phyloP scores from a whole-genome alignment of 1,140 invertebrate species.

The Eciton burchellii region DNA sequence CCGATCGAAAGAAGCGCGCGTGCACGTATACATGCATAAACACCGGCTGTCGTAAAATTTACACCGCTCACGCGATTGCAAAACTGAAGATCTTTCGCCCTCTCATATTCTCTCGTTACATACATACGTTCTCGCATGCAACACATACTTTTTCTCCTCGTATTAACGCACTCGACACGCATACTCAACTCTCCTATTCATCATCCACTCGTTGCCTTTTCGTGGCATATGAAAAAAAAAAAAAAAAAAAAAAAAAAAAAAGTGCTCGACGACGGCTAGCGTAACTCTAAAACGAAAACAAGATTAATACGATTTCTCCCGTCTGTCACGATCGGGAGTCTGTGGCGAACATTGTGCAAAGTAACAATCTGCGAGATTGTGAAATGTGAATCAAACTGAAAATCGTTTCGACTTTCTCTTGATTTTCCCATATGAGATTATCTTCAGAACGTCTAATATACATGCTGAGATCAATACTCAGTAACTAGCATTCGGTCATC shows the following conservation, averaged over 20 bases:
- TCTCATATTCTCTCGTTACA: slow-evolving; percentile 14
- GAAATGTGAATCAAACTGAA: slow-evolving; percentile 5
- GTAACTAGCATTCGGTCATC: no score
- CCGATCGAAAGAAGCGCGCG: slow-evolving; percentile 38
- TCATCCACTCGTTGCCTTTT: slow-evolving; percentile 56
- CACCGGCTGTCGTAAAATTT: slow-evolving; percentile 17
- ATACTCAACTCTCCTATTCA: slow-evolving; percentile 13
- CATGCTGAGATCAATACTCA: no score
- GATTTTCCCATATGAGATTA: background rate
- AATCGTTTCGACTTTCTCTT: background rate
- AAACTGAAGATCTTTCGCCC: slow-evolving; percentile 19
- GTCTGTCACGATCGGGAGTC: slow-evolving; percentile 40
- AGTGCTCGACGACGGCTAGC: slow-evolving; percentile 58
- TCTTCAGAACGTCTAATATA: background rate
- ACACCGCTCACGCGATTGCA: slow-evolving; percentile 21
- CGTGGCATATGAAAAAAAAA: slow-evolving; percentile 59
- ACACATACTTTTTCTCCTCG: background rate
- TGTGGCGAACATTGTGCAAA: slow-evolving; percentile 68
- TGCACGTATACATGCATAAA: slow-evolving; percentile 19
- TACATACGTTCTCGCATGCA: background rate
- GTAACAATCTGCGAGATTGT: slow-evolving; percentile 49
- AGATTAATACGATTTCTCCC: slow-evolving; percentile 61
- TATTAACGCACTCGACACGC: slow-evolving; percentile 17
- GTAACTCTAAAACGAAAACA: slow-evolving; percentile 62
- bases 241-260: no score